Evolutionary conservation across 2,888 invertebrate genomes (phyloP).

Genomic region (Cryptocheilus praepositus): DNA sequence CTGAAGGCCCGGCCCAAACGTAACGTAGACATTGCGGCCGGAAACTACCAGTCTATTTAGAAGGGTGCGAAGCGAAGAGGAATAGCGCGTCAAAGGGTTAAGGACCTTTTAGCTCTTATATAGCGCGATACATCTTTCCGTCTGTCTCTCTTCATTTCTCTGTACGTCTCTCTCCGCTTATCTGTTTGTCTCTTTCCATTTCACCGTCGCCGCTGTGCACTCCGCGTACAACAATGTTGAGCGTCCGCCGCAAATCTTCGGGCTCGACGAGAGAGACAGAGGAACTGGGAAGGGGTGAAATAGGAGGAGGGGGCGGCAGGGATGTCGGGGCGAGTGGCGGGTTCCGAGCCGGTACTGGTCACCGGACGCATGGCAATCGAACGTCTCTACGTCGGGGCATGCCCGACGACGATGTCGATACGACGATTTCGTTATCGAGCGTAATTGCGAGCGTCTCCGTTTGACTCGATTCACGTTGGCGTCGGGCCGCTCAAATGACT

Average conservation of each 20-base stretch:
- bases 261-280: constrained; percentile 37
- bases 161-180: constrained; percentile 10
- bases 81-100: not conserved
- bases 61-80: not conserved
- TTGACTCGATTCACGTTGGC: too few species aligned
- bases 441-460: constrained; percentile 9
- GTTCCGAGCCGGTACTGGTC: constrained; percentile 30
- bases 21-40: not conserved
- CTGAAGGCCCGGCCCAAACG: too few species aligned
- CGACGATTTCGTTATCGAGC: constrained; percentile 20
- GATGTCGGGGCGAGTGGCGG: constrained; percentile 1
- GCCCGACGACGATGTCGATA: constrained; percentile 29
- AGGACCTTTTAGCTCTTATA: too few species aligned
- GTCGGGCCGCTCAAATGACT: too few species aligned
- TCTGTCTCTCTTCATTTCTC: not conserved
- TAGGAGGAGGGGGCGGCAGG: constrained; percentile 24
- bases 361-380: constrained; percentile 48
- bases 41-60: too few species aligned
- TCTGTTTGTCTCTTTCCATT: too few species aligned
- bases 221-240: constrained; percentile 42
- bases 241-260: constrained; percentile 45
- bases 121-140: not conserved
- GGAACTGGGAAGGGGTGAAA: constrained; percentile 14
- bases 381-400: constrained; percentile 40
- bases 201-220: constrained; percentile 27